Conservation (phyloP, 2,888 invertebrate genomes). For the Andrena camellia region DNA sequence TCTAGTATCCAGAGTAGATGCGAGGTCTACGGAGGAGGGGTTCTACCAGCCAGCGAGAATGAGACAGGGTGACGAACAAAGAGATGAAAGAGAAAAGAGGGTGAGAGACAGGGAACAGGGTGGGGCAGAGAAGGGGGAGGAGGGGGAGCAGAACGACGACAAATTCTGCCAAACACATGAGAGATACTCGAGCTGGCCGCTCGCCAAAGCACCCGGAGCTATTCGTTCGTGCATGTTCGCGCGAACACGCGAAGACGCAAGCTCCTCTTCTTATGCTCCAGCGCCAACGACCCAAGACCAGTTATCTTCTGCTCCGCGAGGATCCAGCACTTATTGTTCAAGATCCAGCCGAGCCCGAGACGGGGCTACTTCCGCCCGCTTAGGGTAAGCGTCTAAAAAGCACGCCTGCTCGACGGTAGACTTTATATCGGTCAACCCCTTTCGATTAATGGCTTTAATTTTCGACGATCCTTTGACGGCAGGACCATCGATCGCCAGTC, state of each 20-base stretch:
- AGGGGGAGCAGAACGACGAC: conserved; percentile 60
- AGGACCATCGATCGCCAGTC: neutral
- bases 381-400: neutral
- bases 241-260: conserved; percentile 56
- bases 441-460: conserved; percentile 8
- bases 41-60: conserved; percentile 17
- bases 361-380: neutral
- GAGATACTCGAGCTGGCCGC: conserved; percentile 77
- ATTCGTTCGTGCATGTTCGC: conserved; percentile 71
- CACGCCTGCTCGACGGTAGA: conserved; percentile 14
- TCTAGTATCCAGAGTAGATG: conserved; percentile 42
- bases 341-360: neutral
- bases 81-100: neutral
- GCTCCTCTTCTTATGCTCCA: conserved; percentile 56
- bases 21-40: conserved; percentile 31
- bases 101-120: conserved; percentile 10
- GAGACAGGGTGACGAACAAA: conserved; percentile 19
- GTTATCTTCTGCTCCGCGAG: conserved; percentile 44
- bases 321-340: conserved; percentile 21
- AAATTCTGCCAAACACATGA: conserved; percentile 80
- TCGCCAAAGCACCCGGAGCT: conserved; percentile 76
- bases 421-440: conserved; percentile 21
- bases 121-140: neutral
- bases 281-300: conserved; percentile 55
- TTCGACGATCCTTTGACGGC: neutral